These are phyloP conservation scores for Noctuana brunneofusca DNA, from an alignment of 2,888 invertebrate species.

Conservation along the genomic window DNA sequence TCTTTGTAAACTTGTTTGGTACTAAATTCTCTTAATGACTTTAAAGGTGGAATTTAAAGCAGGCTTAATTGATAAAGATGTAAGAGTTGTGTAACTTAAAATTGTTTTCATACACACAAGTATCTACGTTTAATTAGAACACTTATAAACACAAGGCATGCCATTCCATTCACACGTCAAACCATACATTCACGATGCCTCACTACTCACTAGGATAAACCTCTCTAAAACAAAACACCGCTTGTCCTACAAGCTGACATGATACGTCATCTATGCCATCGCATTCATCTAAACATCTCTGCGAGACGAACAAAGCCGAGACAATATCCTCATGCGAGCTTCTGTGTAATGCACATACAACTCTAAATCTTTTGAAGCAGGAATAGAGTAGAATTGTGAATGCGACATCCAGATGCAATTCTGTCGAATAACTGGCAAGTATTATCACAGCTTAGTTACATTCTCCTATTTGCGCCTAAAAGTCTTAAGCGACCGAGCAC, in stretches of 20 bases:
- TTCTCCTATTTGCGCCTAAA: conserved; percentile 37
- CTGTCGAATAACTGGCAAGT: conserved; percentile 53
- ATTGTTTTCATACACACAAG: not conserved
- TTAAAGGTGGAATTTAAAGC: not conserved
- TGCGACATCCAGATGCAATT: conserved; percentile 50
- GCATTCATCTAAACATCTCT: conserved; percentile 53
- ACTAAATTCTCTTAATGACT: not conserved
- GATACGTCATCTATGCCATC: conserved; percentile 43
- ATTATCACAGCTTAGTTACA: conserved; percentile 65
- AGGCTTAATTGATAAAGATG: not conserved
- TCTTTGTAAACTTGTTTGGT: not conserved
- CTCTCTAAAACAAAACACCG: conserved; percentile 34
- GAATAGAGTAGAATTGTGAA: conserved; percentile 39
- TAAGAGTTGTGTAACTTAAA: not conserved
- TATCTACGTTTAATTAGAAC: conserved; percentile 19
- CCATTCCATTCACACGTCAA: conserved; percentile 23
- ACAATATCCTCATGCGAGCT: conserved; percentile 50
- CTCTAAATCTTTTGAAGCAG: conserved; percentile 38
- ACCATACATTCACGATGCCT: conserved; percentile 23
- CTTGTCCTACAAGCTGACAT: conserved; percentile 39
- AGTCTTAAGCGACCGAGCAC: conserved; percentile 8
- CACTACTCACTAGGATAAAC: conserved; percentile 33
- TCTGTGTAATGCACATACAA: conserved; percentile 33
- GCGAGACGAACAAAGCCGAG: conserved; percentile 48
- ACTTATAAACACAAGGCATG: conserved; percentile 19